Base-by-base conservation (phyloP, 2,888 invertebrate species). In the Nipponacmea schrenckii region DNA sequence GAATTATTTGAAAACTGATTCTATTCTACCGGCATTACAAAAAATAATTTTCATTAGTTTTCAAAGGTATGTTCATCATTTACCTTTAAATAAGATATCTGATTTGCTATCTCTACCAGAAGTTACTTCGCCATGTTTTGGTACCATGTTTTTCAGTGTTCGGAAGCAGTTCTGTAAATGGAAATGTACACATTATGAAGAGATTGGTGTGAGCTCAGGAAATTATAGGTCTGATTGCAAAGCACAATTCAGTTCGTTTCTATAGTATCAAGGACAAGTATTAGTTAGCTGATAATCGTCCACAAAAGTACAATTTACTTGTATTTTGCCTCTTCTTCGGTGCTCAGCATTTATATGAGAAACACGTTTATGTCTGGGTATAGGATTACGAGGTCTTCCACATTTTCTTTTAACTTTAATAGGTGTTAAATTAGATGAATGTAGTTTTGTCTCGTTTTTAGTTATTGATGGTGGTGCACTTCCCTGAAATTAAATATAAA, bases 261-360 rank as follows among this genome's bases (percentile, higher is more conserved):
- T 1, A 2, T 1, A 39, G 8, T 39, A 10, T 39, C 39, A 39
- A 39, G 39, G 10, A 10, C 10, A 5, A 39, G 4, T 39, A 10
- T 39, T 39, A 5, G 10, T 39, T 1, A 39, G 39, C 39, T 1
- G 39, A 39, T 39, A 8, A 1, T 39, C 1, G 3, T 2, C 39
- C 31, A 2, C 5, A 39, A 39, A 39, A 39, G 1, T 7, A 10
- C 39, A 5, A 75, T 81, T 77, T 76, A 87, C 86, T 86, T 87
- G 86, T 64, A 87, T 88, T 79, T 87, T 88, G 73, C 82, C 83
- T 27, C 87, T 75, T 64, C 88, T 78, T 68, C 85, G 80, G 72
- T 86, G 83, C 72, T 88, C 88, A 10, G 88, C 87, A 70, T 84
- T 83, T 75, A 88, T 87, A 77, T 88, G 88, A 0, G 87, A 86